phyloP scores from a whole-genome alignment of 1,140 invertebrate species.

The Babylonia areolata region DNA sequence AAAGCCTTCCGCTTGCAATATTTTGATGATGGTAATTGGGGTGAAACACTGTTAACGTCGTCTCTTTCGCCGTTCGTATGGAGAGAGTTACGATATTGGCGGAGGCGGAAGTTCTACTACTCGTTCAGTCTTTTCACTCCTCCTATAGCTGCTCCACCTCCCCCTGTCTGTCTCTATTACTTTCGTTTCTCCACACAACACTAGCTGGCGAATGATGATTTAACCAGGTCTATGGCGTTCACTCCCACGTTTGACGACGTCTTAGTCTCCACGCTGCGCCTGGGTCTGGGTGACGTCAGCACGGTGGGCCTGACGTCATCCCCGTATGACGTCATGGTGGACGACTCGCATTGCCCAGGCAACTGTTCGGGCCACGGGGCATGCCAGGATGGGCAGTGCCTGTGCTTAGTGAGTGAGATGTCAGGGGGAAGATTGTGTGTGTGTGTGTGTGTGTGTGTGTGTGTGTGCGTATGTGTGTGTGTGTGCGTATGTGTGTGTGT shows the following conservation, averaged over 20 bases:
- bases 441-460: not conserved
- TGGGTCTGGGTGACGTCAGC: constrained; percentile 18
- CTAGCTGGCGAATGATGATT: not conserved
- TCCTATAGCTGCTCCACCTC: too few relatives aligned
- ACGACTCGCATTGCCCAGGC: constrained; percentile 71
- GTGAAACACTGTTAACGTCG: too few relatives aligned
- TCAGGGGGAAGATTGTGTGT: not conserved
- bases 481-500: not conserved
- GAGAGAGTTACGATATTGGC: too few relatives aligned
- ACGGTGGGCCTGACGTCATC: constrained; percentile 18
- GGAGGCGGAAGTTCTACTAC: too few relatives aligned
- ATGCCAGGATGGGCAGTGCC: constrained; percentile 92
- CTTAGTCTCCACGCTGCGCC: constrained; percentile 9
- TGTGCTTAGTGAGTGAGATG: constrained; percentile 90
- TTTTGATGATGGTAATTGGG: too few relatives aligned
- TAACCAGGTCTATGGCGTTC: not conserved
- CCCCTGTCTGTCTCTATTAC: not conserved
- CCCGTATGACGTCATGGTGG: constrained; percentile 1
- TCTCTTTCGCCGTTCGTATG: too few relatives aligned
- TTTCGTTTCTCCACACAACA: not conserved
- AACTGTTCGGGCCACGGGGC: constrained; percentile 93
- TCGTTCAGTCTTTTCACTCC: too few relatives aligned
- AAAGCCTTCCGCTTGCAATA: too few relatives aligned
- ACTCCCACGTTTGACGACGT: not conserved
- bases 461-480: not conserved